These are phyloP conservation scores for Hyphantria cunea DNA, from an alignment of 1,140 invertebrate species.

Conservation along the genomic window DNA sequence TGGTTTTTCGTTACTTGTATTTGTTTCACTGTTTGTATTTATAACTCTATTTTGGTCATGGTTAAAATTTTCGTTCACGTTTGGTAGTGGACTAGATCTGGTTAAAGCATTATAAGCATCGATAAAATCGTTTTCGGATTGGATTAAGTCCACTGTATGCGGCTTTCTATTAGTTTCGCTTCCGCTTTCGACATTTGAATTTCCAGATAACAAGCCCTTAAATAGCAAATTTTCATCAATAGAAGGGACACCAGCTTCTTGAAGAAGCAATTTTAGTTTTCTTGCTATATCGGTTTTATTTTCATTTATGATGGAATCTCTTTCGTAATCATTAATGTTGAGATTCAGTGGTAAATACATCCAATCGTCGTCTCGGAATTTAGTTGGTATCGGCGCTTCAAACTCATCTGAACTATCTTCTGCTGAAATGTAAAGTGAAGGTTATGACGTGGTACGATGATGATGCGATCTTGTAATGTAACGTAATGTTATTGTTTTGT, in stretches of 20 bases:
- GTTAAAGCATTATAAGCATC: conserved; percentile 73
- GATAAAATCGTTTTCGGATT: conserved; percentile 77
- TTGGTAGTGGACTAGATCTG: conserved; percentile 60
- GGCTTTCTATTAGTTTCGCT: conserved; percentile 23
- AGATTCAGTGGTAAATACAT: conserved; percentile 71
- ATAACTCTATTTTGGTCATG: background rate
- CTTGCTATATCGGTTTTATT: conserved; percentile 51
- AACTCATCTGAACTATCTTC: conserved; percentile 77
- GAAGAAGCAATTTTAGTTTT: conserved; percentile 55
- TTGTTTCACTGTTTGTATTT: background rate
- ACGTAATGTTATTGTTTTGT: conserved; percentile 53
- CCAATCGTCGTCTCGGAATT: conserved; percentile 71
- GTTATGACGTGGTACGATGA: conserved; percentile 66
- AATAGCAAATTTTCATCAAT: conserved; percentile 59
- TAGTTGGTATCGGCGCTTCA: conserved; percentile 55
- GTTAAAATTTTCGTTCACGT: conserved; percentile 34
- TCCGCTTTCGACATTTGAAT: conserved; percentile 69
- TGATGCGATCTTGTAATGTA: conserved; percentile 52
- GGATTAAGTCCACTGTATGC: conserved; percentile 50
- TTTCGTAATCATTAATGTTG: conserved; percentile 37
- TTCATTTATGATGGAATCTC: conserved; percentile 6
- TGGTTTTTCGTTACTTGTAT: background rate
- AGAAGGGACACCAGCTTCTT: conserved; percentile 55
- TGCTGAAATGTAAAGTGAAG: conserved; percentile 76
- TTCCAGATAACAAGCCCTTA: conserved; percentile 70